Conservation (phyloP, 2,888 invertebrate genomes). For the Amorpha juglandis region DNA sequence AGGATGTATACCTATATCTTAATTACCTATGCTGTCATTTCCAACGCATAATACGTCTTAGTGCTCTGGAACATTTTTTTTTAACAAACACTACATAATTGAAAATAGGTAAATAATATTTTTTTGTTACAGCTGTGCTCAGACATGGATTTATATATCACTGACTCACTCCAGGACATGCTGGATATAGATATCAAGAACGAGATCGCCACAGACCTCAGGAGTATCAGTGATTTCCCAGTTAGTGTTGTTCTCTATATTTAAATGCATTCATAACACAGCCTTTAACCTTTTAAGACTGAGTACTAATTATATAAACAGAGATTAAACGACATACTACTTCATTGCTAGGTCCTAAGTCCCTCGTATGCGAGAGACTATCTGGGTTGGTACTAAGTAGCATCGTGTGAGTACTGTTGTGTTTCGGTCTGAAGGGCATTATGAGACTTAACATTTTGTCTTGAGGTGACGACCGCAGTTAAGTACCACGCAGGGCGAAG, state of each 20-base stretch:
- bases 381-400: too few species aligned
- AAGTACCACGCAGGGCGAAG: too few species aligned
- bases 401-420: too few species aligned
- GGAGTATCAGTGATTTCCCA: slow-evolving; percentile 87
- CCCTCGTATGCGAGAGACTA: too few species aligned
- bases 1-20: neutral
- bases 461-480: too few species aligned
- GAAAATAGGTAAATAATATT: neutral
- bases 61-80: neutral
- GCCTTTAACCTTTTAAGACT: neutral
- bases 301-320: neutral
- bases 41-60: neutral
- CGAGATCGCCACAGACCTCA: slow-evolving; percentile 92
- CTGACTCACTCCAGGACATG: slow-evolving; percentile 93
- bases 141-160: slow-evolving; percentile 86
- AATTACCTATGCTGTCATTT: neutral
- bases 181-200: slow-evolving; percentile 94
- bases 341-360: too few species aligned
- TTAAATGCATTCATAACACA: neutral
- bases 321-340: too few species aligned
- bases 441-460: too few species aligned
- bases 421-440: too few species aligned
- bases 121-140: slow-evolving; percentile 79
- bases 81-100: neutral
- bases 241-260: slow-evolving; percentile 54